Evolutionary conservation across 2,797 vertebrate genomes (phyloP).

Genomic region (Schizopygopsis pylzovi): DNA sequence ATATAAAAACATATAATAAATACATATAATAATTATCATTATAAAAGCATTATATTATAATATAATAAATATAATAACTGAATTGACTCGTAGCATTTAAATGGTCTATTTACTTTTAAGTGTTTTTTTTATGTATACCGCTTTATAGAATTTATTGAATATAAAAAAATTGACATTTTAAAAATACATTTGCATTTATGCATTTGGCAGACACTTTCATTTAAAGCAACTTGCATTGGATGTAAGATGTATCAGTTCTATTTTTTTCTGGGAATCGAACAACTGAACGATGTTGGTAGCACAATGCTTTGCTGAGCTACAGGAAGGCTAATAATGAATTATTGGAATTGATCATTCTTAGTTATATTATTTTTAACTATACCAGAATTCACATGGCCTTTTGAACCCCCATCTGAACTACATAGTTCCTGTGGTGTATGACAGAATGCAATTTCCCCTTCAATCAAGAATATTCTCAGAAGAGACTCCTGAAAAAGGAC

Average conservation of each 20-base stretch:
- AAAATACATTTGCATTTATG: background rate
- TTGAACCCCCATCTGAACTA: background rate
- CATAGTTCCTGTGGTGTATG: background rate
- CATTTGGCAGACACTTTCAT: background rate
- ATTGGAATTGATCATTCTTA: background rate
- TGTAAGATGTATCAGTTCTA: background rate
- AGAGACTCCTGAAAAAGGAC: background rate
- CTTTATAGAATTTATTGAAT: background rate
- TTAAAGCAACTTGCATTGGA: background rate
- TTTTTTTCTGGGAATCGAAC: too few relatives aligned
- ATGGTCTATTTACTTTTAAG: background rate
- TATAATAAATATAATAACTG: background rate
- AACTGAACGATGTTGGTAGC: background rate
- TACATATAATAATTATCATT: too few relatives aligned
- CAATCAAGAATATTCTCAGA: conserved; percentile 26
- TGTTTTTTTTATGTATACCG: background rate
- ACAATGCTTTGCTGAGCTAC: too few relatives aligned
- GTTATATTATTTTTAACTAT: background rate
- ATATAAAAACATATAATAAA: too few relatives aligned
- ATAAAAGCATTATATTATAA: too few relatives aligned
- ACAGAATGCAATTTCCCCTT: conserved; percentile 7
- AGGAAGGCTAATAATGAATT: background rate
- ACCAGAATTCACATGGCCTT: background rate
- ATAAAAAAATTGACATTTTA: background rate
- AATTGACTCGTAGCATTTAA: background rate